Evolutionary conservation across 2,797 vertebrate species (phyloP), one percentile per base, ranked within the genome.

Genomic region (Argyrosomus regius): DNA sequence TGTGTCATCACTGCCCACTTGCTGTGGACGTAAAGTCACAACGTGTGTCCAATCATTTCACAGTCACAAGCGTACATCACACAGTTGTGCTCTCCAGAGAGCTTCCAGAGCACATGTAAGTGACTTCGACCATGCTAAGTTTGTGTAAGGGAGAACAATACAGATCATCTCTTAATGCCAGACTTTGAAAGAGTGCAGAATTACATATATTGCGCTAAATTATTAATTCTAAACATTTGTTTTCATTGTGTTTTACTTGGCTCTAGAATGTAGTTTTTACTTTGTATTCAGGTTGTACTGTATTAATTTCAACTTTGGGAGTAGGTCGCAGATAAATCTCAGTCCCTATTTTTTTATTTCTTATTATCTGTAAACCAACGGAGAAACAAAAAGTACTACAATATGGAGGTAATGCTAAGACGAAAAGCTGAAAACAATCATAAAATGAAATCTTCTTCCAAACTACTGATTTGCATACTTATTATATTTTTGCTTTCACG

Each of bases 71-170:
- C 39, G 41, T 56, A 2, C 0, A 68, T 69, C 24, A 58, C 61
- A 62, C 24, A 12, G 11, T 48, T 22, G 24, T 56, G 43, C 35
- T 62, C 28, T 22, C 22, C 22, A 22, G 8, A 62, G 66, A 46
- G 20, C 18, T 50, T 82, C 66, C 65, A 80, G 53, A 82, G 66
- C 59, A 78, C 72, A 62, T 68, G 62, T 6, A 54, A 43, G 22
- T 69, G 43, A 24, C 2, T 63, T 39, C 46, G 26, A 75, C 6
- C 17, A 43, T 11, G 5, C 50, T 60, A 12, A 57, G 28, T 65
- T 26, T 67, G 39, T 52, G 16, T 41, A 14, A 28, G 22, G 24
- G 46, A 39, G 52, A 4, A 41, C 24, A 72, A 12, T 2, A 17
- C 10, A 63, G 45, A 39, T 24, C 16, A 52, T 72, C 16, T 45